phyloP scores from a whole-genome alignment of 2,797 vertebrate species.

The Parotocinclus haroldoi region DNA sequence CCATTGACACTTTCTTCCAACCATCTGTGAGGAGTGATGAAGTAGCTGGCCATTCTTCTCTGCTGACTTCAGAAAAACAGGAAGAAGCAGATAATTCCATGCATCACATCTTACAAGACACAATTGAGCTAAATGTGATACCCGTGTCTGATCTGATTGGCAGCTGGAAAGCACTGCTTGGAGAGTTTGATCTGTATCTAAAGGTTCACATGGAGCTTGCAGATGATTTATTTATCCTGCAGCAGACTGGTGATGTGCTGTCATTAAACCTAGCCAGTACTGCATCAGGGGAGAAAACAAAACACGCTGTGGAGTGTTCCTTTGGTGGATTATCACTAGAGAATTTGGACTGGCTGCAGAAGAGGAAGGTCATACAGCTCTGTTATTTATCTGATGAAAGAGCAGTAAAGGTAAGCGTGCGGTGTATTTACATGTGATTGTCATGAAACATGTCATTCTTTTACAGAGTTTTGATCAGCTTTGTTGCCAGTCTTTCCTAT shows the following conservation, averaged over 20 bases:
- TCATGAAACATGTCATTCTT: no score
- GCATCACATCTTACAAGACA: constrained; percentile 55
- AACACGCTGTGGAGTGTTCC: constrained; percentile 69
- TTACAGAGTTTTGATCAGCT: no score
- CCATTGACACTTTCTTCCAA: constrained; percentile 54
- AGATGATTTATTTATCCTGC: constrained; percentile 71
- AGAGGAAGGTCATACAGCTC: constrained; percentile 85
- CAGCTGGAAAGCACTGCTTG: constrained; percentile 82
- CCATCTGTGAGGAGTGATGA: constrained; percentile 34
- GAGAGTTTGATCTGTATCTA: constrained; percentile 76
- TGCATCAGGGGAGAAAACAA: constrained; percentile 48
- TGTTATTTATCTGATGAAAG: constrained; percentile 72
- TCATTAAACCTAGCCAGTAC: constrained; percentile 67
- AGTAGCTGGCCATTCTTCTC: neutral
- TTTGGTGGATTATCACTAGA: constrained; percentile 76
- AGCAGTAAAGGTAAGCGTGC: constrained; percentile 74
- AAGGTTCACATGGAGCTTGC: constrained; percentile 58
- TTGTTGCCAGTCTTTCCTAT: no score
- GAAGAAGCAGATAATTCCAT: constrained; percentile 60
- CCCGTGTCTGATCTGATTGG: constrained; percentile 57
- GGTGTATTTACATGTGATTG: no score
- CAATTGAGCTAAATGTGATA: constrained; percentile 69
- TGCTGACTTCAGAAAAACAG: constrained; percentile 40
- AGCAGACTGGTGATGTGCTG: constrained; percentile 69
- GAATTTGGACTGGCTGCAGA: constrained; percentile 91